Evolutionary conservation across 2,113 vertebrate genomes (phyloP), one percentile per base, ranked within the genome.

Genomic region (Paradisaea rubra): DNA sequence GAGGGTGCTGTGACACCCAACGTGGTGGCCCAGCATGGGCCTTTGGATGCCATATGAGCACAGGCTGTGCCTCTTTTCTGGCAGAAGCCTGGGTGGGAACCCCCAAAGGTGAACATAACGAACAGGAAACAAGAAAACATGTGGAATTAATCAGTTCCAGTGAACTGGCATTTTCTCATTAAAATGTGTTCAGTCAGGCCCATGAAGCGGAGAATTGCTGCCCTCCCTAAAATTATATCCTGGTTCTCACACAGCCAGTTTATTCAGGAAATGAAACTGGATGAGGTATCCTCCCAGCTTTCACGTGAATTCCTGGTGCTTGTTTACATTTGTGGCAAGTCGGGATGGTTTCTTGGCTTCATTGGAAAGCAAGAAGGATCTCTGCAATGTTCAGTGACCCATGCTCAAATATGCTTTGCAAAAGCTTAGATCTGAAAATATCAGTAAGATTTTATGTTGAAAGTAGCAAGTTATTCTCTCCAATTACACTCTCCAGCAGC

Each of bases 21-120:
- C 5, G 2, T 0, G 1, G 21, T 44, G 10, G 19, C n/a, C 45
- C 2, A 2, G 0, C 1, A 0, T 3, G 21, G 53, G 30, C 21
- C 24, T 53, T n/a, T 5, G 19, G 27, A 12, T 80, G 57, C 31
- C 41, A 35, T 24, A 6, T 0, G 9, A 90, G 24, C 59, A n/a
- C 15, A 41, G 35, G 15, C 59, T 77, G 37, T 15, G 5, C 11
- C 33, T 87, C 65, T 56, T 22, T 93, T 44, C 56, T 53, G 56
- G 30, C 8, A 1, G 1, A 88, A 68, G 8, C 22, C 20, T 60
- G 60, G 2, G 35, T 86, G 69, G 54, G 57, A 91, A 57, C 2
- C 2, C 35, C 22, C 1, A 4, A 54, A 88, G 39, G 68, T 83
- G 77, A 83, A 70, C 31, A n/a, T 31, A 47, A 47, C 0, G 1